A percentile compares a stretch with the other conserved stretches of the same genome.
These are phyloP conservation scores for Cantharis flavilabris DNA, from an alignment of 2,888 invertebrate genomes.

Conservation along the genomic window DNA sequence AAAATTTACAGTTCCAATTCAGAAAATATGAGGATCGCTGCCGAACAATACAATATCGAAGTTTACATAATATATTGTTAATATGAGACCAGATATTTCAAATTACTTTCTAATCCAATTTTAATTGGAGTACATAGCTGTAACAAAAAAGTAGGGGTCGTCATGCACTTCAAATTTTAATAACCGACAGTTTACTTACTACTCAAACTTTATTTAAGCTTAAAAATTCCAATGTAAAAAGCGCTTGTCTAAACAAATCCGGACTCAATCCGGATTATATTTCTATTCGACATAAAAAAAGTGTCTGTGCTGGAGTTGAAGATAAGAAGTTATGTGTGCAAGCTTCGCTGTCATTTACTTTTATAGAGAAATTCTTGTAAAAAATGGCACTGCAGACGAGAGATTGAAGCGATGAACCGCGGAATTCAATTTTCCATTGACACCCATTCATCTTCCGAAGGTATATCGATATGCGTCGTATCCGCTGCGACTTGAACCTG, in stretches of 20 bases:
- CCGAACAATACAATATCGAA: neutral
- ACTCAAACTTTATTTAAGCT: conserved; percentile 23
- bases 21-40: neutral
- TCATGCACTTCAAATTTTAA: conserved; percentile 21
- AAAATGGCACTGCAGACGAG: conserved; percentile 48
- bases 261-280: conserved; percentile 39
- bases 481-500: conserved; percentile 21
- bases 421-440: conserved; percentile 73
- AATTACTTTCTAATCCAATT: neutral
- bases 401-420: conserved; percentile 69
- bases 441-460: conserved; percentile 53
- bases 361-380: conserved; percentile 49
- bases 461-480: conserved; percentile 23
- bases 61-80: neutral
- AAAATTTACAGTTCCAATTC: neutral
- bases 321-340: conserved; percentile 50
- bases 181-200: conserved; percentile 8
- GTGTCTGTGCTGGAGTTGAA: conserved; percentile 41
- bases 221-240: conserved; percentile 30
- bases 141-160: conserved; percentile 15
- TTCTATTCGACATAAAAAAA: conserved; percentile 41
- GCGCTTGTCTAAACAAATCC: conserved; percentile 42
- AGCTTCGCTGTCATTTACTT: conserved; percentile 48
- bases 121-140: conserved; percentile 2
- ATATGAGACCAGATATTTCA: neutral